These are phyloP conservation scores for Tuta absoluta DNA, from an alignment of 2,888 invertebrate species.

Conservation along the genomic window DNA sequence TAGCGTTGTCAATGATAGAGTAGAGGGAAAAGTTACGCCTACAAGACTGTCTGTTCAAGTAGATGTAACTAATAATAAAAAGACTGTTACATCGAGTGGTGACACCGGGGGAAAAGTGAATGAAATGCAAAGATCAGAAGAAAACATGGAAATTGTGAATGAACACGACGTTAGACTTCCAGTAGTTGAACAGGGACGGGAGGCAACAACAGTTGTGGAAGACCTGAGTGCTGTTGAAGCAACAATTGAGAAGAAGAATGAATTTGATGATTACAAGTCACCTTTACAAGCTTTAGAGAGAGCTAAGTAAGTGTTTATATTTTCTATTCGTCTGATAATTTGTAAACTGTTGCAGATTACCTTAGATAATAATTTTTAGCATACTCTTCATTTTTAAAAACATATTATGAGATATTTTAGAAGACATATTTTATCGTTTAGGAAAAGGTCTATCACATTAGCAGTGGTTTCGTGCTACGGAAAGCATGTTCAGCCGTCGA, in stretches of 20 bases:
- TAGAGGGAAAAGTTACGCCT: conserved; percentile 38
- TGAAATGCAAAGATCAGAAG: conserved; percentile 30
- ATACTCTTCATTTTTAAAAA: not conserved
- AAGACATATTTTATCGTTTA: too few species aligned
- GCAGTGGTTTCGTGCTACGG: too few species aligned
- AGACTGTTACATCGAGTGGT: conserved; percentile 49
- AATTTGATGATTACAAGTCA: conserved; percentile 65
- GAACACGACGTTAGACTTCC: conserved; percentile 34
- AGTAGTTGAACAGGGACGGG: conserved; percentile 40
- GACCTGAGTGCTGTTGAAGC: conserved; percentile 28
- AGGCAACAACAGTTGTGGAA: conserved; percentile 33
- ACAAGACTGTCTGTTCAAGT: conserved; percentile 58
- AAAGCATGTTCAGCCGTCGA: too few species aligned
- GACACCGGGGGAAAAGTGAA: conserved; percentile 28
- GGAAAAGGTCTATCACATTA: too few species aligned
- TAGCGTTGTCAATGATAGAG: conserved; percentile 55
- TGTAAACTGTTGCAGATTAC: too few species aligned
- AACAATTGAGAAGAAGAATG: conserved; percentile 30
- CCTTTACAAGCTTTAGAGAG: conserved; percentile 64
- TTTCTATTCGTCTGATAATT: not conserved
- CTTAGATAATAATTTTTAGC: too few species aligned
- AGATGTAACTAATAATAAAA: conserved; percentile 59
- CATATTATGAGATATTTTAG: not conserved
- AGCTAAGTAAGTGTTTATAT: conserved; percentile 56
- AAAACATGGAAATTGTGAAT: conserved; percentile 32